Percentiles rank a stretch among this genome's conserved stretches.
phyloP scores from a whole-genome alignment of 1,140 invertebrate species.

The Neodiprion lecontei region DNA sequence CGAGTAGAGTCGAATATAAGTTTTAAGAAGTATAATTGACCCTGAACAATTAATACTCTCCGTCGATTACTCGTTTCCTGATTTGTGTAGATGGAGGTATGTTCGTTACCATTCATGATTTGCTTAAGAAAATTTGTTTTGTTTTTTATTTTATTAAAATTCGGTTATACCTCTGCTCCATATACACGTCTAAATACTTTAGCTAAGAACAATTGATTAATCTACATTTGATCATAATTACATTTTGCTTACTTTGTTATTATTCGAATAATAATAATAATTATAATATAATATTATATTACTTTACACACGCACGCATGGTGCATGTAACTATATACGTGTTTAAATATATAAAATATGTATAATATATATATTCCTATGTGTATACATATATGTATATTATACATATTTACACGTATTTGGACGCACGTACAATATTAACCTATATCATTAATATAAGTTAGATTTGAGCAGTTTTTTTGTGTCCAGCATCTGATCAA shows the following conservation, averaged over 20 bases:
- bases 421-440: neutral
- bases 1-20: no score
- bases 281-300: neutral
- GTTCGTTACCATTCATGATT: no score
- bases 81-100: no score
- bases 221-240: constrained; percentile 5
- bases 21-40: no score
- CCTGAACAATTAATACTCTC: no score
- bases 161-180: constrained; percentile 5
- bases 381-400: neutral
- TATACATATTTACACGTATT: neutral
- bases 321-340: neutral
- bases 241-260: constrained; percentile 2
- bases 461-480: neutral
- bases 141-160: neutral
- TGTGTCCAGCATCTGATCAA: constrained; percentile 2
- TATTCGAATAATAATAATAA: neutral
- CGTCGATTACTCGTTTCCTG: no score
- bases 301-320: neutral
- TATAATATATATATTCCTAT: no score
- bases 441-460: neutral
- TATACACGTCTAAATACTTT: neutral
- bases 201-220: neutral
- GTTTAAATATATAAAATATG: no score
- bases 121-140: neutral